Evolutionary conservation across 2,113 vertebrate species (phyloP), one percentile per base, ranked within the genome.

Genomic region (Agapornis roseicollis): DNA sequence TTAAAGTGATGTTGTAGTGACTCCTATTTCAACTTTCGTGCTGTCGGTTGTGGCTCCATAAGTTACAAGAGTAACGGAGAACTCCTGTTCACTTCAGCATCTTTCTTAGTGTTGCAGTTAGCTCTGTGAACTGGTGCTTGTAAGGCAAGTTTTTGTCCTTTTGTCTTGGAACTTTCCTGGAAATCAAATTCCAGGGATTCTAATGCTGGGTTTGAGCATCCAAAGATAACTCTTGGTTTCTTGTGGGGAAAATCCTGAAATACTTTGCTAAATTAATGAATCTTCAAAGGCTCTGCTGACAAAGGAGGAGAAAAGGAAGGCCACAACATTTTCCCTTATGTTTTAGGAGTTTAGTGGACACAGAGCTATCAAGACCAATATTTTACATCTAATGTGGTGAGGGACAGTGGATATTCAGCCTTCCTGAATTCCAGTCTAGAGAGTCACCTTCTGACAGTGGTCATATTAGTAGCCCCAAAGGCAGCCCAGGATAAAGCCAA

Each of bases 21-120:
- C 31, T 33, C 0, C 0, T 74, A 13, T 82, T 88, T 71, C 72
- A 78, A 55, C 44, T 19, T 70, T 17, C 44, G 8, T 2, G 0
- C 37, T 80, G 5, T 53, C 31, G 28, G 7, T 63, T 82, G 16
- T 19, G 11, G 29, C 60, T 60, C 73, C 23, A 3, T 42, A 28
- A 79, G 18, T 90, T 74, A 16, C 20, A 70, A 49, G 50, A 73
- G 50, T 19, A 53, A 44, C 18, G 69, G 61, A 88, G 44, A 70
- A 47, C 24, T 65, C 44, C 15, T 13, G 14, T 42, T 73, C 20
- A 50, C 9, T 1, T 71, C 76, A 63, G 39, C 12, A 2, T 49
- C 31, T 56, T 39, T 41, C 47, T 73, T n/a, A 42, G 53, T 53
- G 33, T 58, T 44, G 61, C 65, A 78, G 41, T 64, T 80, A 8